Percentiles rank a stretch among this genome's conserved stretches.
phyloP scores from a whole-genome alignment of 2,888 invertebrate genomes.

The Trissolcus brochymenae region DNA sequence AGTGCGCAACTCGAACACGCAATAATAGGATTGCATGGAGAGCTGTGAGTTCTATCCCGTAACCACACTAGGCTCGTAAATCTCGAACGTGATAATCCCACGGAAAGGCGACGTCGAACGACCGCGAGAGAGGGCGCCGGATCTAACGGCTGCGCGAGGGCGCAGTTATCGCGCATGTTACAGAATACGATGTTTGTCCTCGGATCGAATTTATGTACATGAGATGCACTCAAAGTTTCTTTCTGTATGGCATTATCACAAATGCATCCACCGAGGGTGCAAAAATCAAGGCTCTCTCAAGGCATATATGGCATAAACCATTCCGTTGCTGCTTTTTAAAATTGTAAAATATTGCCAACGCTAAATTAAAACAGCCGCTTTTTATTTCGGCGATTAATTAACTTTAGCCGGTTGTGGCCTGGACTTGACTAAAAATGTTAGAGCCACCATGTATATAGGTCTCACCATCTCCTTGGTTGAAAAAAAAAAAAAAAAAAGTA shows the following conservation, averaged over 20 bases:
- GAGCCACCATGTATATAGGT: no score
- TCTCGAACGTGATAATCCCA: slow-evolving; percentile 50
- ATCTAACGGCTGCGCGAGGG: slow-evolving; percentile 31
- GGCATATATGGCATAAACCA: no score
- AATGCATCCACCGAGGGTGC: slow-evolving; percentile 16
- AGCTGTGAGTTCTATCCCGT: slow-evolving; percentile 31
- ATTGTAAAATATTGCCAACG: no score
- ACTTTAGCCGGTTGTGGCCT: no score
- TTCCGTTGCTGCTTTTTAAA: no score
- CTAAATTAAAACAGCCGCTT: no score
- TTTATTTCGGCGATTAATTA: no score
- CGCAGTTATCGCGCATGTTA: slow-evolving; percentile 28
- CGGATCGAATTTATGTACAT: slow-evolving; percentile 27
- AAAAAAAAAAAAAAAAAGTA: no score
- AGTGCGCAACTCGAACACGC: slow-evolving; percentile 30
- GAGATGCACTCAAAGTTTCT: slow-evolving; percentile 7
- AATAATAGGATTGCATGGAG: slow-evolving; percentile 36
- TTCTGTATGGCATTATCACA: slow-evolving; percentile 19
- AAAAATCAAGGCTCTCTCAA: slow-evolving; percentile 13
- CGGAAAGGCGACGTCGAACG: slow-evolving; percentile 25
- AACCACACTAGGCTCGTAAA: slow-evolving; percentile 36
- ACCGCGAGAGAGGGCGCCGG: slow-evolving; percentile 16
- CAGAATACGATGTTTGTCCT: slow-evolving; percentile 39
- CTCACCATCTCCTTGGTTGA: no score
- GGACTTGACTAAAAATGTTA: no score